Base-by-base conservation (phyloP, 2,888 invertebrate genomes). In the Polydrusus tereticollis region DNA sequence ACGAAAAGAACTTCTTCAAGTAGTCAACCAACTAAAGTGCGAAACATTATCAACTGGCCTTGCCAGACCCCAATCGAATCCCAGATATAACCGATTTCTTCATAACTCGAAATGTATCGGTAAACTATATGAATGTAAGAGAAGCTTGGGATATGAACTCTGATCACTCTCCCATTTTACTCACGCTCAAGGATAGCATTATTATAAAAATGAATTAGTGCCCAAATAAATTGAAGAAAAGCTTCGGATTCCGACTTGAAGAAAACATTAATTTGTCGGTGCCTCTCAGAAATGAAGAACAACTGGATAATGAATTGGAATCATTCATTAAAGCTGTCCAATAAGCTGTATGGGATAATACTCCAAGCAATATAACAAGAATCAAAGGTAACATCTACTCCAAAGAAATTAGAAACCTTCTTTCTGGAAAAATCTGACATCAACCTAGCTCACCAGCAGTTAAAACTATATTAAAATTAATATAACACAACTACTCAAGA, bases 101-200 rank as follows among this genome's bases (percentile, higher is more conserved):
- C n/a, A n/a, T n/a, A n/a, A n/a, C n/a, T n/a, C n/a, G n/a, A n/a
- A n/a, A n/a, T n/a, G n/a, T n/a, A n/a, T n/a, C n/a, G n/a, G n/a
- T n/a, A 50, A 74, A 67, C 52, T 67, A 64, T 38, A 55, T 73
- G 14, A 18, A n/a, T n/a, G n/a, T n/a, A n/a, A 70, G 70, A 52
- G 70, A 73, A 26, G 63, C 58, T 16, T 69, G 50, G 58, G 45
- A 69, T 33, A 38, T 73, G 62, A 69, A 58, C 41, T 69, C 65
- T 12, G 73, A 69, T 33, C 73, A 73, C 29, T 73, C 41, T 29
- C 69, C 70, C 8, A 59, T 69, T 18, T 26, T 63, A 20, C 63
- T 63, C 10, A 62, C 41, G 0, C 16, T 63, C 1, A 69, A 55
- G 16, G 64, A 64, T 12, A 21, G 7, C 14, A 38, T 58, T 55